These are phyloP conservation scores for Lasius fuliginosus DNA, from an alignment of 2,888 invertebrate species.

Conservation along the genomic window DNA sequence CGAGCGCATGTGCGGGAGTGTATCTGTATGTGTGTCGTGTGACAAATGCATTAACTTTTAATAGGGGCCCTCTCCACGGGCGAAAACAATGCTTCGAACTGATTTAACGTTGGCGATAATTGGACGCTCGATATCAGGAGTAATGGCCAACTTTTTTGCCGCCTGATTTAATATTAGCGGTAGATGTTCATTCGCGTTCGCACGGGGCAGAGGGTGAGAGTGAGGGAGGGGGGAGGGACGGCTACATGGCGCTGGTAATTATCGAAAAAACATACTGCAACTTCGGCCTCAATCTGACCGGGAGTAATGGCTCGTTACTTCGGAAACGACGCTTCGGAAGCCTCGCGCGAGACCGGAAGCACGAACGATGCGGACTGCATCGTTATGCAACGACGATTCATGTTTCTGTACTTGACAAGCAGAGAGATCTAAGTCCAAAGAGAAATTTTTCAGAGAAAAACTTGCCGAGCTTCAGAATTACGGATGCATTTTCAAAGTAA, in stretches of 20 bases:
- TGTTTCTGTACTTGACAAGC: neutral
- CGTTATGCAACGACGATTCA: constrained; percentile 48
- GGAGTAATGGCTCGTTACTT: constrained; percentile 56
- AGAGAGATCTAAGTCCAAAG: constrained; percentile 13
- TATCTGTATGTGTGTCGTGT: constrained; percentile 23
- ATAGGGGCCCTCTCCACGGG: constrained; percentile 45
- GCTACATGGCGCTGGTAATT: constrained; percentile 51
- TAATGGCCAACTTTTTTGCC: constrained; percentile 56
- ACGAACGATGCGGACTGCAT: constrained; percentile 39
- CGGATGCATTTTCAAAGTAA: neutral
- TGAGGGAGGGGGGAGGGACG: neutral
- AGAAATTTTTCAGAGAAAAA: neutral
- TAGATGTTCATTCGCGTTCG: constrained; percentile 38
- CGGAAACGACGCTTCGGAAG: constrained; percentile 45
- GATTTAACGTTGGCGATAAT: constrained; percentile 52
- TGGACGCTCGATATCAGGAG: constrained; percentile 47
- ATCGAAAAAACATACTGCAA: constrained; percentile 62
- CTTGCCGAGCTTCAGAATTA: neutral
- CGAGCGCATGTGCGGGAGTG: neutral
- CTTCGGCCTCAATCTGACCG: constrained; percentile 48
- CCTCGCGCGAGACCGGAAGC: constrained; percentile 24
- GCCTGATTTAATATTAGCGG: constrained; percentile 53
- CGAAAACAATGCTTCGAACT: constrained; percentile 57
- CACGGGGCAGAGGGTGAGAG: neutral
- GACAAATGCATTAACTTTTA: constrained; percentile 65